Evolutionary conservation across 2,113 vertebrate genomes (phyloP).

Genomic region (Rutilus rutilus): DNA sequence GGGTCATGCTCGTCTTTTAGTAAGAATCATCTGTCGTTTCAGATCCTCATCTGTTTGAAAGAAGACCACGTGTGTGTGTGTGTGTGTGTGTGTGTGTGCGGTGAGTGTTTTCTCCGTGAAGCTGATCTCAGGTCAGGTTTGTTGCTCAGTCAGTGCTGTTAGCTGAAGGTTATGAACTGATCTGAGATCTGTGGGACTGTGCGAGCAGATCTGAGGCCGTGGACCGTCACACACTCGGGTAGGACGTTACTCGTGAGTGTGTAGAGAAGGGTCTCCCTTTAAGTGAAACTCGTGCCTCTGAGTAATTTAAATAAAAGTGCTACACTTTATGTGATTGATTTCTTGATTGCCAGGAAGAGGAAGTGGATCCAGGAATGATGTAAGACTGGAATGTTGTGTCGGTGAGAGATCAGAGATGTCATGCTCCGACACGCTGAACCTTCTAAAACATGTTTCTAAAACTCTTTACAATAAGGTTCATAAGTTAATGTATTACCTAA

Average conservation of each 20-base stretch:
- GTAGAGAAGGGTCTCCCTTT: constrained; percentile 67
- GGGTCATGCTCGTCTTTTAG: neutral
- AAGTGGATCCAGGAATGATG: neutral
- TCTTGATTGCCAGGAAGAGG: neutral
- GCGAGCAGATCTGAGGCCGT: too few relatives aligned
- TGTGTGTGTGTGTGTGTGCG: neutral
- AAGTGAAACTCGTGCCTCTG: constrained; percentile 74
- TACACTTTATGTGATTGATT: constrained; percentile 56
- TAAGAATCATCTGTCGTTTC: neutral
- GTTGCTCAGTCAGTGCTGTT: too few relatives aligned
- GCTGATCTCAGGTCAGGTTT: neutral
- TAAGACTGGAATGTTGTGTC: neutral
- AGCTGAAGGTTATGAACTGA: neutral
- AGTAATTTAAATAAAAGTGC: constrained; percentile 75
- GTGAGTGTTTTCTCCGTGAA: neutral
- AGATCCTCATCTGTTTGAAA: neutral
- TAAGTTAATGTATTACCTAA: too few relatives aligned
- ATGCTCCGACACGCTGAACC: neutral
- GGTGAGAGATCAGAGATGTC: neutral
- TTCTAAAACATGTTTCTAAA: neutral
- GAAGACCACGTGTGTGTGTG: neutral
- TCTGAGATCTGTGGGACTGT: neutral
- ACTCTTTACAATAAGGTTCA: neutral
- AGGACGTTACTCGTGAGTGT: constrained; percentile 60
- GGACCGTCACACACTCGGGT: constrained; percentile 35